Evolutionary conservation across 2,888 invertebrate genomes (phyloP), one percentile per base, ranked within the genome.

Genomic region (Cerastis leucographa): DNA sequence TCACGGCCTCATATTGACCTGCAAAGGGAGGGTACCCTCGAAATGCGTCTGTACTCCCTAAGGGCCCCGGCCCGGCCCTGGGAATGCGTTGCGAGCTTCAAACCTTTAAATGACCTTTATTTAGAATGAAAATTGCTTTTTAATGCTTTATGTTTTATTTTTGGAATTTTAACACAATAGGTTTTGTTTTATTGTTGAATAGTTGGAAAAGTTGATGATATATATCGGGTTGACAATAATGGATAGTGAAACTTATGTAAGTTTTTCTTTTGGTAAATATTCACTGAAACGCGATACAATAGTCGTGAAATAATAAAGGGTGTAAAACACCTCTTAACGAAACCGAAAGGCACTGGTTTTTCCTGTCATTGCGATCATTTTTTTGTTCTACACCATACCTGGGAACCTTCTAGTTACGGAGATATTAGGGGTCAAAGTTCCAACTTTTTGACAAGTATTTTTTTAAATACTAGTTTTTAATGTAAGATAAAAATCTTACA

Each of bases 1-100:
- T 70, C 80, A 17, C 84, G 80, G 72, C 76, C 82, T 69, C 87
- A 80, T 78, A 78, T 87, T 88, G 88, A 88, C 88, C 81, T 84
- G 80, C 11, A 64, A 44, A 68, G 73, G 75, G 75, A 72, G 80
- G 78, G 79, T 73, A 29, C 68, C 40, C 25, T 35, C 69, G 40
- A 78, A 82, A 78, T 85, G 70, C 87, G 78, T 79, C 69, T 66
- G 75, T 22, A n/a, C 49, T 85, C 84, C 75, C 76, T 11, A 0
- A 65, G 71, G 86, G 64, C 61, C 29, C 46, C 56, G 86, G 59
- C 59, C n/a, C 42, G 62, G 61, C 68, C 74, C 54, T 73, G 68
- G 29, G 51, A 56, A 61, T 69, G 35, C 61, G 70, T 68, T 25
- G 59, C 46, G 46, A 59, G 35, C 25, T 66, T n/a, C 14, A 9